Percentiles rank a stretch among this genome's conserved stretches.
phyloP scores from a whole-genome alignment of 2,888 invertebrate species.

The Latrodectus hesperus region DNA sequence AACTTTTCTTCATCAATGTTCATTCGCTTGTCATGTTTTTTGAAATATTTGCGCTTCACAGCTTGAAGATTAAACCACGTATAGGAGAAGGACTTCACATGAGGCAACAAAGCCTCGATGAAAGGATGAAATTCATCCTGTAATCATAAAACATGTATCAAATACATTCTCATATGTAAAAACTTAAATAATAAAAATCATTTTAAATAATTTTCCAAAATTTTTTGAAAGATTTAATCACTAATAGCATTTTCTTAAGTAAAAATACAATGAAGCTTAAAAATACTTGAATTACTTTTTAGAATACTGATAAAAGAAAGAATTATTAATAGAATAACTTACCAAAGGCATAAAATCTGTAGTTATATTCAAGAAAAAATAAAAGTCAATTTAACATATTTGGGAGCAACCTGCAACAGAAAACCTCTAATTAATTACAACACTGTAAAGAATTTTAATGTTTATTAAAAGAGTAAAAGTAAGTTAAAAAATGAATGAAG shows the following conservation, averaged over 20 bases:
- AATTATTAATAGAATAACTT: conserved; percentile 18
- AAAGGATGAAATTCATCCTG: conserved; percentile 99
- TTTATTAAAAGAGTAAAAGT: too few species aligned
- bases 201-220: too few species aligned
- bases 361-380: conserved; percentile 21
- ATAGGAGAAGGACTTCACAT: conserved; percentile 99
- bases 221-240: too few species aligned
- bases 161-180: too few species aligned
- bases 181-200: too few species aligned
- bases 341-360: conserved; percentile 68
- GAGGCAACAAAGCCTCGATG: conserved; percentile 99
- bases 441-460: background rate
- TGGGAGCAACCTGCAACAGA: background rate
- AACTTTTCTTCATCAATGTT: conserved; percentile 98
- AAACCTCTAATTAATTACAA: background rate
- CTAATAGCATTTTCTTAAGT: too few species aligned
- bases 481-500: too few species aligned
- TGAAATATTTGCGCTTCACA: conserved; percentile 99
- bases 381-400: conserved; percentile 11
- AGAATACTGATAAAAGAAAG: background rate
- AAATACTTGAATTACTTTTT: background rate
- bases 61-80: conserved; percentile 99
- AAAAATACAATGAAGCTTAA: too few species aligned
- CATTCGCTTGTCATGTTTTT: conserved; percentile 99
- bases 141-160: conserved; percentile 1